Base-by-base conservation (phyloP, 2,888 invertebrate species). In the Craniophora ligustri region DNA sequence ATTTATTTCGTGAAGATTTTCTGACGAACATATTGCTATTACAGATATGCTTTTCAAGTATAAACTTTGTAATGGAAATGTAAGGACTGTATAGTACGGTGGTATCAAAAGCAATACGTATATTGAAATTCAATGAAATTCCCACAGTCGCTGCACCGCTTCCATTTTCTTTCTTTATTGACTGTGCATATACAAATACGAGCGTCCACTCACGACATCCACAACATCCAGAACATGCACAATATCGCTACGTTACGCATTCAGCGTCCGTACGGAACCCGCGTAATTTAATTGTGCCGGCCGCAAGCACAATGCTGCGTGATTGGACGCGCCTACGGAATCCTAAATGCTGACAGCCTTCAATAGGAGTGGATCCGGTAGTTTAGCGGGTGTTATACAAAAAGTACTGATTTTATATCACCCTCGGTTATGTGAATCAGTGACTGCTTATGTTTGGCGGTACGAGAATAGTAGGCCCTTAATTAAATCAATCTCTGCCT, bases 251-350 rank as follows among this genome's bases (percentile, higher is more conserved):
- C 21, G 49, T 58, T 75, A 60, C 68, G 72, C 73, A 82, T 79
- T 72, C 75, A 59, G 60, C 41, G 51, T 53, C 56, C 78, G 79
- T 78, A 45, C 70, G 57, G 66, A 67, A 72, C 67, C 76, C 68
- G 61, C 60, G 72, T 81, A 78, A 81, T 76, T 82, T 71, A 75
- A 81, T 81, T 76, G 72, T 55, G 67, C 50, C 57, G 69, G 53
- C 72, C 70, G 72, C 76, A 70, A 68, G 70, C 84, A 89, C 91
- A 91, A 91, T 89, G 80, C 80, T 67, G 74, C 75, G 85, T 90
- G 90, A 91, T 91, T 91, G 89, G 65, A 46, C 44, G 64, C 63
- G 76, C 82, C 69, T 50, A 47, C 76, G 79, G 86, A 81, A 84
- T 83, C 78, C 83, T 83, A 85, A 87, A 64, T 48, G 57, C 57